A percentile compares a stretch with the other conserved stretches of the same genome.
These are phyloP conservation scores for Drosophila nebulosa DNA, from an alignment of 1,140 invertebrate species.

Conservation along the genomic window DNA sequence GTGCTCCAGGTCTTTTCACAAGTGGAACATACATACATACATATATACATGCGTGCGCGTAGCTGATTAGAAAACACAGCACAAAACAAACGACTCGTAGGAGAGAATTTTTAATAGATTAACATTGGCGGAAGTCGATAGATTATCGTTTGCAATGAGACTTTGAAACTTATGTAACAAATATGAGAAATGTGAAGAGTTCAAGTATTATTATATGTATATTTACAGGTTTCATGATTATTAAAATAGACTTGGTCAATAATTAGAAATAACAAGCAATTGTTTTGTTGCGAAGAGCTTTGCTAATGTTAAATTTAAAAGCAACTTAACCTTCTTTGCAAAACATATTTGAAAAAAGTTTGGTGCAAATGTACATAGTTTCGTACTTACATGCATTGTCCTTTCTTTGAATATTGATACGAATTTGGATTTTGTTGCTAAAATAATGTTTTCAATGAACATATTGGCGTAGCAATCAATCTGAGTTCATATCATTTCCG, in stretches of 20 bases:
- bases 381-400: too few species aligned
- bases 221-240: neutral
- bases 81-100: neutral
- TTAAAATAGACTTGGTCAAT: neutral
- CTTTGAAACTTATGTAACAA: constrained; percentile 20
- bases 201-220: too few species aligned
- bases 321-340: too few species aligned
- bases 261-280: too few species aligned
- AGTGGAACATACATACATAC: neutral
- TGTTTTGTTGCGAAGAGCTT: too few species aligned
- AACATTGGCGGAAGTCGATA: constrained; percentile 26
- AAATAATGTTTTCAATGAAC: too few species aligned
- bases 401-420: too few species aligned
- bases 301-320: too few species aligned
- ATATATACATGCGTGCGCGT: neutral
- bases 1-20: too few species aligned
- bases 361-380: too few species aligned
- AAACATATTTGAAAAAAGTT: too few species aligned
- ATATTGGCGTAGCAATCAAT: neutral
- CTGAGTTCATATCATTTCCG: neutral
- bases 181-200: neutral
- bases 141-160: constrained; percentile 15
- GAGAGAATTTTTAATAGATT: constrained; percentile 10
- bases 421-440: too few species aligned
- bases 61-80: neutral